Evolutionary conservation across 2,888 invertebrate species (phyloP).

Genomic region (Trachelus stipa): DNA sequence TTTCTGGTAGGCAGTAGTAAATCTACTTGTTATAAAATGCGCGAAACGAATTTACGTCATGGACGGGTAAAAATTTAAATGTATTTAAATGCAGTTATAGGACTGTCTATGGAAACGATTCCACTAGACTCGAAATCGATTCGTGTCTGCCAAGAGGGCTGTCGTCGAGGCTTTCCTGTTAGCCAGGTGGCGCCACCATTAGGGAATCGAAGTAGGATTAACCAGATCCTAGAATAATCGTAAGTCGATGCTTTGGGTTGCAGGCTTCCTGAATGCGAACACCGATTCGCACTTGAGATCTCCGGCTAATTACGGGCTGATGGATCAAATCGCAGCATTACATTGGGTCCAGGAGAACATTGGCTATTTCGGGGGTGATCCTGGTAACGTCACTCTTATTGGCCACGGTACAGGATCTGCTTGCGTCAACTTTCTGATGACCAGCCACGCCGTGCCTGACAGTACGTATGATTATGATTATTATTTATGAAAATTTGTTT

Average conservation of each 20-base stretch:
- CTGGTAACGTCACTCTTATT: slow-evolving; percentile 90
- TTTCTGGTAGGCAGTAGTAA: not conserved
- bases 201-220: not conserved
- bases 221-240: not conserved
- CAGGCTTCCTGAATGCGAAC: slow-evolving; percentile 91
- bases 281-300: slow-evolving; percentile 87
- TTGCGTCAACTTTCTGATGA: slow-evolving; percentile 93
- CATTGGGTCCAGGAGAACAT: slow-evolving; percentile 98
- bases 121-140: not conserved
- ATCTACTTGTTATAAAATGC: not conserved
- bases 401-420: slow-evolving; percentile 98
- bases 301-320: slow-evolving; percentile 96
- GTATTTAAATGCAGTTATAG: not conserved
- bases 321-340: slow-evolving; percentile 96
- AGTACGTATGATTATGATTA: slow-evolving; percentile 71
- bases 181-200: not conserved
- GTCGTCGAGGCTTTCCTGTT: not conserved
- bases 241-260: slow-evolving; percentile 39
- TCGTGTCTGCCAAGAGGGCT: not conserved
- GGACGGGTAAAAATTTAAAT: not conserved
- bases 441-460: slow-evolving; percentile 93
- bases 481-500: not conserved
- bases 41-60: not conserved
- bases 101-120: not conserved
- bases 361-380: slow-evolving; percentile 93